Evolutionary conservation across 2,888 invertebrate genomes (phyloP).

Genomic region (Acrobeloides nanus): DNA sequence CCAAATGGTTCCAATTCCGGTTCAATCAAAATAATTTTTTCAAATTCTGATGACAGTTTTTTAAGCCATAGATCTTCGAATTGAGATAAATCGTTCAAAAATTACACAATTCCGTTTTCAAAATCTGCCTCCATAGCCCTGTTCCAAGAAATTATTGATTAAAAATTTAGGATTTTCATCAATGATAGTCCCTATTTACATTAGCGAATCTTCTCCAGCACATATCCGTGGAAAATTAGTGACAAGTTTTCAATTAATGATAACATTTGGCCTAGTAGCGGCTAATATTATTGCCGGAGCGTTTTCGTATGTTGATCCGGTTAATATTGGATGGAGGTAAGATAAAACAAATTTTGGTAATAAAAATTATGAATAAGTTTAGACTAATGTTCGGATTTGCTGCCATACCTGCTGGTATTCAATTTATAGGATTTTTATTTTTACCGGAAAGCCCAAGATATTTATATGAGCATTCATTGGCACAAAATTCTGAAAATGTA

Average conservation of each 20-base stretch:
- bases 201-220: slow-evolving; percentile 60
- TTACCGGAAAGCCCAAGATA: slow-evolving; percentile 61
- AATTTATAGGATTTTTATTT: slow-evolving; percentile 59
- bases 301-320: slow-evolving; percentile 55
- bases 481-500: slow-evolving; percentile 21
- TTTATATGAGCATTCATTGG: slow-evolving; percentile 31
- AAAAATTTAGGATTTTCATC: slow-evolving; percentile 34
- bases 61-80: no score
- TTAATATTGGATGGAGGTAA: slow-evolving; percentile 33
- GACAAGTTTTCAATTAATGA: slow-evolving; percentile 58
- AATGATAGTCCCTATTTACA: slow-evolving; percentile 61
- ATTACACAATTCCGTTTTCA: no score
- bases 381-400: slow-evolving; percentile 60
- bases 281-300: slow-evolving; percentile 58
- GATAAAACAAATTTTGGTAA: no score
- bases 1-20: no score
- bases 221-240: slow-evolving; percentile 59
- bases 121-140: no score
- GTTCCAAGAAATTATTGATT: neutral
- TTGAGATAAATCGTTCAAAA: no score
- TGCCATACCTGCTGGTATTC: slow-evolving; percentile 57
- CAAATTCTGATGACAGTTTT: no score
- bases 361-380: slow-evolving; percentile 1
- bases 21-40: no score
- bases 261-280: slow-evolving; percentile 60